Evolutionary conservation across 2,888 invertebrate genomes (phyloP), one percentile per base, ranked within the genome.

Genomic region (Loripinus fragilis): DNA sequence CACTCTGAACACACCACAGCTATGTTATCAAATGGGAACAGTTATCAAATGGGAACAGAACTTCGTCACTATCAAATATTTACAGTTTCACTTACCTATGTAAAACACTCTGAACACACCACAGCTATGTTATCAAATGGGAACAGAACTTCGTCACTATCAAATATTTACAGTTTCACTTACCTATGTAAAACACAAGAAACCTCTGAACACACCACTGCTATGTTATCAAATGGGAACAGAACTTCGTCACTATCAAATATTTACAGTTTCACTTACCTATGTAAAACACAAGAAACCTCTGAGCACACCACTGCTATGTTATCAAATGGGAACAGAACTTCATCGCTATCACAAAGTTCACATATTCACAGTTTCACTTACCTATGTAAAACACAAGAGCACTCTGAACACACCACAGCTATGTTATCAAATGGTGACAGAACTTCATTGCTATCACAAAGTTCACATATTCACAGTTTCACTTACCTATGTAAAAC

Each of bases 401-500:
- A 88, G 71, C 91, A 91, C 52, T 88, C 84, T 10, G 89, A 80
- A 77, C 91, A 91, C 35, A 90, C 90, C 25, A 87, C 86, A 20
- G 97, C 96, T 55, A 95, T 96, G 55, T 96, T 95, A 88, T 98
- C 97, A 94, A 99, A 99, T 0, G 99, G 98, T 94, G 96, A 99
- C 71, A 99, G 95, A 1, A 97, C 95, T 68, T 96, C 95, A 50
- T 89, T 85, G 86, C 96, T 96, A 20, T 96, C 95, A 93, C 99
- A 99, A 23, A 98, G n/a, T 93, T 98, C 98, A 94, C 99, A 99
- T 71, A 97, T 95, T n/a, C n/a, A 94, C 99, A 99, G 71, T n/a
- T n/a, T n/a, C n/a, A 98, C 99, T 23, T 98, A 95, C 93, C 98
- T 98, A 94, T 99, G 99, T 71, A 97, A 95, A 91, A 97, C n/a